These are phyloP conservation scores for Araneus ventricosus DNA, from an alignment of 1,140 invertebrate genomes.

Conservation along the genomic window DNA sequence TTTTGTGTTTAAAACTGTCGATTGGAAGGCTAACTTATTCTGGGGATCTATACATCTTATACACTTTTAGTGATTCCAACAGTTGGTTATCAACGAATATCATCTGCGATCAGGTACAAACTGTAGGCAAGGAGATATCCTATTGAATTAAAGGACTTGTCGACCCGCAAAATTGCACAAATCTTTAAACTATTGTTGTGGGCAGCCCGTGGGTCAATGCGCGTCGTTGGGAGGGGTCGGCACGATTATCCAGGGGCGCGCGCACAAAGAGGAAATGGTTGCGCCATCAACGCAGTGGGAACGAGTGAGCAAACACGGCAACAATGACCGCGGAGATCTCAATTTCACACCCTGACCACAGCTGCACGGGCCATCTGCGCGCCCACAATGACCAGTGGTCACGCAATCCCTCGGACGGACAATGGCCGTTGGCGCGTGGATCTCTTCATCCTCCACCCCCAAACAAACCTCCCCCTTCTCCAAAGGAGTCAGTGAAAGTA, in stretches of 20 bases:
- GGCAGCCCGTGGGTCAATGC: too few relatives aligned
- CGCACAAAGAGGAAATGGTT: background rate
- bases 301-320: background rate
- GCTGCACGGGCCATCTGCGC: conserved; percentile 6
- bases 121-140: too few relatives aligned
- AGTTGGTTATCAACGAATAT: too few relatives aligned
- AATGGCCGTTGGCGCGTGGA: background rate
- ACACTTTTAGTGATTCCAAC: too few relatives aligned
- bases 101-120: too few relatives aligned
- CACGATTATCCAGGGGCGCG: background rate
- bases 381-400: background rate
- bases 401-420: background rate
- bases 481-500: background rate
- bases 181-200: too few relatives aligned
- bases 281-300: background rate
- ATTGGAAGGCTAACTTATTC: too few relatives aligned
- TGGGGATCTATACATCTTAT: too few relatives aligned
- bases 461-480: background rate
- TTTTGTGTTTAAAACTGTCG: too few relatives aligned
- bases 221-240: too few relatives aligned
- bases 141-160: too few relatives aligned
- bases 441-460: background rate
- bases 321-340: background rate
- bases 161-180: too few relatives aligned
- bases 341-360: conserved; percentile 2